phyloP scores from a whole-genome alignment of 1,140 invertebrate species.

The Ceratosolen fusciceps region DNA sequence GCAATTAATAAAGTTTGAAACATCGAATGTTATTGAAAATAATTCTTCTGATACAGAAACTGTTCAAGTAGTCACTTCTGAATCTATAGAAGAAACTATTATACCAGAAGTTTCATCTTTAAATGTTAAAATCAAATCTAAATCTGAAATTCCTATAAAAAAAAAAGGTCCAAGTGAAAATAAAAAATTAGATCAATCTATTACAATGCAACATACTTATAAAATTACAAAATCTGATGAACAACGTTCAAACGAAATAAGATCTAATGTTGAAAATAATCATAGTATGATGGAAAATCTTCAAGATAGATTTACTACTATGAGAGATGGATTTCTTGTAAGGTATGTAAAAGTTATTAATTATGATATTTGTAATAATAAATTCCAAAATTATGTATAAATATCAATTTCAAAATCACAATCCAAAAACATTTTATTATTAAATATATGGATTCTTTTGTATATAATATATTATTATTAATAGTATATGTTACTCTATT shows the following conservation, averaged over 20 bases:
- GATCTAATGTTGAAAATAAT: slow-evolving; percentile 49
- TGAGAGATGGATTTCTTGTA: slow-evolving; percentile 72
- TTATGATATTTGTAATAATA: too few species aligned
- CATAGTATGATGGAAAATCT: slow-evolving; percentile 68
- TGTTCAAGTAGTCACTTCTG: not conserved
- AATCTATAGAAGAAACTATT: slow-evolving; percentile 4
- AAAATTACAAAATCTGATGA: slow-evolving; percentile 50
- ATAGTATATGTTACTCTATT: too few species aligned
- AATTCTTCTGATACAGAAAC: slow-evolving; percentile 16
- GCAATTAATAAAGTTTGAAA: slow-evolving; percentile 33
- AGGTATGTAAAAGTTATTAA: slow-evolving; percentile 59
- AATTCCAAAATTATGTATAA: too few species aligned
- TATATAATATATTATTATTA: too few species aligned
- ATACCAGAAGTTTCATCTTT: slow-evolving; percentile 14
- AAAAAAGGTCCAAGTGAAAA: slow-evolving; percentile 63
- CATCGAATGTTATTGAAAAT: not conserved
- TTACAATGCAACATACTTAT: slow-evolving; percentile 54
- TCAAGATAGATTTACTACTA: slow-evolving; percentile 70
- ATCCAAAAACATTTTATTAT: too few species aligned
- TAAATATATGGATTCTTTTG: too few species aligned
- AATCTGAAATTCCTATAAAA: slow-evolving; percentile 61
- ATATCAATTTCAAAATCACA: too few species aligned
- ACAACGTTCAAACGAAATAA: slow-evolving; percentile 41
- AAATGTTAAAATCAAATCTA: slow-evolving; percentile 27
- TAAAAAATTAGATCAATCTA: slow-evolving; percentile 58